These are phyloP conservation scores for Adelphocoris suturalis DNA, from an alignment of 2,888 invertebrate genomes.

Conservation along the genomic window DNA sequence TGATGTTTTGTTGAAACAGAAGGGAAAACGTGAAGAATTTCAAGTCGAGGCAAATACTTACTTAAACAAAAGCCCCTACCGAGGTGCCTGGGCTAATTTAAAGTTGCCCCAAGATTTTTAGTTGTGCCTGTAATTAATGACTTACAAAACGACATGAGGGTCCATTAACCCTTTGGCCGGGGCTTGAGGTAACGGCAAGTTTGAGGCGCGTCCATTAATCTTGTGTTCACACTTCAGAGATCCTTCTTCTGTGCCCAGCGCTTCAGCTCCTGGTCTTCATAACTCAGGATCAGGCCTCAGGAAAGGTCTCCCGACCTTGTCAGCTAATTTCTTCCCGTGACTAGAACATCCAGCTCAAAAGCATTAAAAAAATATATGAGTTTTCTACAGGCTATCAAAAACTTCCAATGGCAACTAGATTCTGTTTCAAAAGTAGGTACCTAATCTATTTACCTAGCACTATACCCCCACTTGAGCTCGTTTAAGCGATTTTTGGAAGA, in stretches of 20 bases:
- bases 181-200: conserved; percentile 54
- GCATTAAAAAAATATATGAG: not conserved
- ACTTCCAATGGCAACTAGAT: too few relatives aligned
- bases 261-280: conserved; percentile 50
- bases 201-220: conserved; percentile 63
- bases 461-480: too few relatives aligned
- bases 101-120: conserved; percentile 67
- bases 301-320: conserved; percentile 29
- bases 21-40: too few relatives aligned
- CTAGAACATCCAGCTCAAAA: not conserved
- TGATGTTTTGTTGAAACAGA: too few relatives aligned
- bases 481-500: too few relatives aligned
- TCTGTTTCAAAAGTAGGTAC: too few relatives aligned
- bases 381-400: too few relatives aligned
- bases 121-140: conserved; percentile 69
- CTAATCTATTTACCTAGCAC: too few relatives aligned
- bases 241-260: conserved; percentile 61
- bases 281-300: conserved; percentile 55
- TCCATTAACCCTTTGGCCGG: conserved; percentile 64
- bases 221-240: conserved; percentile 67
- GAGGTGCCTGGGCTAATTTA: conserved; percentile 55
- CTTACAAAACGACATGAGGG: conserved; percentile 70
- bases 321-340: conserved; percentile 26
- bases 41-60: not conserved
- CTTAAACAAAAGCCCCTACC: not conserved